Percentiles rank a stretch among this genome's conserved stretches.
These are phyloP conservation scores for Berghia stephanieae DNA, from an alignment of 1,140 invertebrate genomes.

Conservation along the genomic window DNA sequence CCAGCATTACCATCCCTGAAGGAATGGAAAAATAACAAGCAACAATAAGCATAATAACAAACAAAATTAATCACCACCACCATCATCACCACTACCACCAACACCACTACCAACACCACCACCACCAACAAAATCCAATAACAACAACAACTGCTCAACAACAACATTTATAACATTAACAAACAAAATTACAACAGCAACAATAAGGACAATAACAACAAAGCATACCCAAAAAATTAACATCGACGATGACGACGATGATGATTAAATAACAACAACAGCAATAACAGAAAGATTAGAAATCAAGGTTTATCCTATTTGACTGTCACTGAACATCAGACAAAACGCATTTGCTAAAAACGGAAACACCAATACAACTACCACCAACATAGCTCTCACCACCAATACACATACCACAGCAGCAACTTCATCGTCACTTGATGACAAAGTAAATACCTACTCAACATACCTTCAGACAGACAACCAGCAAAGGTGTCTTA, in stretches of 20 bases:
- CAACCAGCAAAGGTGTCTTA: slow-evolving; percentile 40
- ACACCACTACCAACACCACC: background rate
- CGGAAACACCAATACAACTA: too few species aligned
- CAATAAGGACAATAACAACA: background rate
- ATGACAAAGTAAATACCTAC: background rate
- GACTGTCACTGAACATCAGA: too few species aligned
- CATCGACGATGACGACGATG: background rate
- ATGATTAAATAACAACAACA: too few species aligned
- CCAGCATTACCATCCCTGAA: too few species aligned
- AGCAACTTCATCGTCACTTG: too few species aligned
- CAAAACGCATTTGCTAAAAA: too few species aligned
- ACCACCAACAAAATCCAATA: background rate
- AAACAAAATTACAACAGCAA: background rate
- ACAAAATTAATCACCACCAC: background rate
- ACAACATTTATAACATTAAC: background rate
- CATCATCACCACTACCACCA: background rate
- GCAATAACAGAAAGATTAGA: too few species aligned
- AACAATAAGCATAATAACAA: background rate
- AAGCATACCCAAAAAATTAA: background rate
- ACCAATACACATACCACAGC: too few species aligned
- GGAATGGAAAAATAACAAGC: too few species aligned
- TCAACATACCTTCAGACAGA: slow-evolving; percentile 40
- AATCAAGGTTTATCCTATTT: too few species aligned
- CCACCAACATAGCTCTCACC: too few species aligned
- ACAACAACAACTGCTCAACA: background rate